A percentile compares a stretch with the other conserved stretches of the same genome.
Evolutionary conservation across 2,113 vertebrate species (phyloP).

Genomic region (Zeus faber): DNA sequence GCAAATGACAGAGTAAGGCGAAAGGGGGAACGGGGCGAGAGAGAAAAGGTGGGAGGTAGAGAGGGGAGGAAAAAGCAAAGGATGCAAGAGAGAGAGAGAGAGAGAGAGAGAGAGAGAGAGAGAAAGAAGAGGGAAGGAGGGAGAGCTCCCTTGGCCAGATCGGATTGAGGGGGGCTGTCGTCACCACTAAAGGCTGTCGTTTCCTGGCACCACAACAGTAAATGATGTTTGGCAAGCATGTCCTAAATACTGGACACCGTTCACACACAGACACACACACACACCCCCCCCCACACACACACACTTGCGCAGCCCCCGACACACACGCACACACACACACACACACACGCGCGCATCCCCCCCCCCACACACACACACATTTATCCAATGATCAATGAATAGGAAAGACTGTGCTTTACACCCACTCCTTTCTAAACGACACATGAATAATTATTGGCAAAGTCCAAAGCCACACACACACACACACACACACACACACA

Average conservation of each 20-base stretch:
- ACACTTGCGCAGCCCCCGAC: constrained; percentile 23
- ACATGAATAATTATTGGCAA: too few relatives aligned
- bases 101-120: constrained; percentile 5
- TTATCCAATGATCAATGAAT: too few relatives aligned
- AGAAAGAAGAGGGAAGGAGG: not conserved
- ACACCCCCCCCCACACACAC: constrained; percentile 27
- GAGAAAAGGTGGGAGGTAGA: not conserved
- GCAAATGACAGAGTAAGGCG: too few relatives aligned
- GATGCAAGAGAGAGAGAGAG: not conserved
- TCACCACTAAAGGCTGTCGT: constrained; percentile 57
- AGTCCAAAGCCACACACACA: constrained; percentile 20
- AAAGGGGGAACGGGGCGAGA: not conserved
- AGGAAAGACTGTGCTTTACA: too few relatives aligned
- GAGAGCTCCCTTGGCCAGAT: constrained; percentile 38
- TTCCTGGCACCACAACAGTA: constrained; percentile 56
- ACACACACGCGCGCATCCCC: constrained; percentile 1
- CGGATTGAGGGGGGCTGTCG: constrained; percentile 51
- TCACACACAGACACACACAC: constrained; percentile 19
- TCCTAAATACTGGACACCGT: constrained; percentile 5
- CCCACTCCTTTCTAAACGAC: too few relatives aligned
- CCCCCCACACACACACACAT: constrained; percentile 1
- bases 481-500: constrained; percentile 18
- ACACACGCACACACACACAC: constrained; percentile 21
- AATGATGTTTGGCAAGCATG: constrained; percentile 62
- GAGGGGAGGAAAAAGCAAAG: not conserved